Conservation (phyloP, 2,113 vertebrate genomes). For the Istiophorus platypterus region DNA sequence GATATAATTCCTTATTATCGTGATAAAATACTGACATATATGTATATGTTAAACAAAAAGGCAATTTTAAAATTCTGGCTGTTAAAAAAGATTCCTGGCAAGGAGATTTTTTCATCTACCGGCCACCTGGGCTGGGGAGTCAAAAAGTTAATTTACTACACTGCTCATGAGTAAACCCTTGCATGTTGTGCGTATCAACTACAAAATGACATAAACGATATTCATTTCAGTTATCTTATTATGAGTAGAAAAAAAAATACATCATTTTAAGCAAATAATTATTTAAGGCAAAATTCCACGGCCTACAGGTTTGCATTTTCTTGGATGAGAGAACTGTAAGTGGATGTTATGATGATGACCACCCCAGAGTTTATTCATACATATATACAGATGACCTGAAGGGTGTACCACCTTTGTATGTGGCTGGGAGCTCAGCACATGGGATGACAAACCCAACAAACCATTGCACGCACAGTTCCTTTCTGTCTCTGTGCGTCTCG, state of each 20-base stretch:
- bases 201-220: background rate
- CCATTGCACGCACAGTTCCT: background rate
- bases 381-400: background rate
- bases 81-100: too few species aligned
- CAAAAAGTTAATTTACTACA: too few species aligned
- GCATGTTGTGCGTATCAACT: background rate
- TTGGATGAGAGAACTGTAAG: background rate
- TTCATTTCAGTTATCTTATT: background rate
- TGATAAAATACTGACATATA: too few species aligned
- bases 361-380: conserved; percentile 1
- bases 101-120: too few species aligned
- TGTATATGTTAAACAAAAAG: too few species aligned
- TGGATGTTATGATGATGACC: background rate
- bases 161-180: background rate
- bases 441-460: background rate
- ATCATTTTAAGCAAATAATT: background rate
- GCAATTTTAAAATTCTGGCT: too few species aligned
- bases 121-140: too few species aligned
- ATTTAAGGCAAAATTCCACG: background rate
- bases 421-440: background rate
- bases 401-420: background rate
- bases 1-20: too few species aligned
- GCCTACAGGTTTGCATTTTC: background rate
- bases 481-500: background rate
- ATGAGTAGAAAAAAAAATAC: background rate